These are phyloP conservation scores for Hydropsyche tenuis DNA, from an alignment of 1,140 invertebrate genomes.

Conservation along the genomic window DNA sequence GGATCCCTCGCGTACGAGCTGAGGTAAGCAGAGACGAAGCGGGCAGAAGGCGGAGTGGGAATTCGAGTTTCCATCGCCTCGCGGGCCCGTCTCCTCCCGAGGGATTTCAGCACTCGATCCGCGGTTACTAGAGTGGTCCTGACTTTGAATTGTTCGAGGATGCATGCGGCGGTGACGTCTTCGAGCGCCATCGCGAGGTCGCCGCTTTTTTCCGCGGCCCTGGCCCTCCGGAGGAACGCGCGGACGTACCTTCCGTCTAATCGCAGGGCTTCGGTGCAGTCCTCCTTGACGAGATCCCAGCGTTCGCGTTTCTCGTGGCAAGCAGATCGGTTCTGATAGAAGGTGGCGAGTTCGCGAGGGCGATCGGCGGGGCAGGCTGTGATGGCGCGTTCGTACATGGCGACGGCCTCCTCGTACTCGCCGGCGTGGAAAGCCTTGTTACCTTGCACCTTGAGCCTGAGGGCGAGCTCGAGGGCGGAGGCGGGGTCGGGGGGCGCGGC, in stretches of 20 bases:
- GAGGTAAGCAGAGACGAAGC: conserved; percentile 86
- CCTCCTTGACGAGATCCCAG: conserved; percentile 82
- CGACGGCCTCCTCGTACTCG: conserved; percentile 88
- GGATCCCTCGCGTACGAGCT: conserved; percentile 86
- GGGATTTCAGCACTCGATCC: conserved; percentile 85
- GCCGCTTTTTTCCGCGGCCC: conserved; percentile 79
- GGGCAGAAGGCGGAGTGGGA: conserved; percentile 79
- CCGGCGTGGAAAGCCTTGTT: conserved; percentile 86
- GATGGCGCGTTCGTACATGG: conserved; percentile 88
- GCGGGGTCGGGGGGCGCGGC: conserved; percentile 54
- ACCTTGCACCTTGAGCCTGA: conserved; percentile 82
- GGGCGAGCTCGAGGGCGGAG: conserved; percentile 73
- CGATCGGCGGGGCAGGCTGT: conserved; percentile 79
- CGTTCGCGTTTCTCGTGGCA: conserved; percentile 92
- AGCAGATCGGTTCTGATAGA: conserved; percentile 95
- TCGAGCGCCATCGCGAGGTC: conserved; percentile 83
- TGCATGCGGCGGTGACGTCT: conserved; percentile 91
- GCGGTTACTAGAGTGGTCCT: conserved; percentile 78
- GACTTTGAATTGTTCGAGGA: conserved; percentile 88
- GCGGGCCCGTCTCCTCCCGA: conserved; percentile 73
- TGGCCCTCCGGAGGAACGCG: conserved; percentile 83
- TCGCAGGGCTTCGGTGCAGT: conserved; percentile 86
- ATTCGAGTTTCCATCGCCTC: conserved; percentile 72
- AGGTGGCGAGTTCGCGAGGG: conserved; percentile 80
- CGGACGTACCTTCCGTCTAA: conserved; percentile 89